Conservation (phyloP, 92 coral and sea anemone genomes). For the Micromussa lordhowensis region DNA sequence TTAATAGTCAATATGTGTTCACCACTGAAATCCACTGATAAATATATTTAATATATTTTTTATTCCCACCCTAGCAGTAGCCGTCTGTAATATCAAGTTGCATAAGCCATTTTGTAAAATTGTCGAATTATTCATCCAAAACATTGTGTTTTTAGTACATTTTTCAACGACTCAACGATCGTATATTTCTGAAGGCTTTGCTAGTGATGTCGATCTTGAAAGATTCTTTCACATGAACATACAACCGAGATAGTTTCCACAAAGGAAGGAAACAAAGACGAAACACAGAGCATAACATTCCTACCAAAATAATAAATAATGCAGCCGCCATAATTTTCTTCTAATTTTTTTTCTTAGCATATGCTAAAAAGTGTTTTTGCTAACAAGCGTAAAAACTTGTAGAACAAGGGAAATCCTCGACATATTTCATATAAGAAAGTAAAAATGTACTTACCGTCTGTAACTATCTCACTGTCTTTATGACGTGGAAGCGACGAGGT, state of each 20-base stretch:
- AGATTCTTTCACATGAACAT: not conserved
- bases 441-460: slow-evolving; percentile 8
- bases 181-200: not conserved
- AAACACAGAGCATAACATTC: no score
- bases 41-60: no score
- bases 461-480: not conserved
- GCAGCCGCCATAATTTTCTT: no score
- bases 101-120: not conserved
- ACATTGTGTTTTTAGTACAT: no score
- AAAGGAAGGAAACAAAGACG: not conserved
- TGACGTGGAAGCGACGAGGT: not conserved
- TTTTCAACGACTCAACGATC: not conserved
- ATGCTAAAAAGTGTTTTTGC: not conserved
- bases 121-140: no score
- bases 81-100: not conserved
- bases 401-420: not conserved
- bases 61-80: not conserved
- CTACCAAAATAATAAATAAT: no score
- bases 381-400: not conserved
- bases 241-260: not conserved
- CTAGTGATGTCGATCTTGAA: not conserved
- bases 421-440: not conserved
- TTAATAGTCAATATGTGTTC: not conserved
- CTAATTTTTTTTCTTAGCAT: no score
- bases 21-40: not conserved